Base-by-base conservation (phyloP, 2,888 invertebrate genomes). In the Nomada goodeniana region DNA sequence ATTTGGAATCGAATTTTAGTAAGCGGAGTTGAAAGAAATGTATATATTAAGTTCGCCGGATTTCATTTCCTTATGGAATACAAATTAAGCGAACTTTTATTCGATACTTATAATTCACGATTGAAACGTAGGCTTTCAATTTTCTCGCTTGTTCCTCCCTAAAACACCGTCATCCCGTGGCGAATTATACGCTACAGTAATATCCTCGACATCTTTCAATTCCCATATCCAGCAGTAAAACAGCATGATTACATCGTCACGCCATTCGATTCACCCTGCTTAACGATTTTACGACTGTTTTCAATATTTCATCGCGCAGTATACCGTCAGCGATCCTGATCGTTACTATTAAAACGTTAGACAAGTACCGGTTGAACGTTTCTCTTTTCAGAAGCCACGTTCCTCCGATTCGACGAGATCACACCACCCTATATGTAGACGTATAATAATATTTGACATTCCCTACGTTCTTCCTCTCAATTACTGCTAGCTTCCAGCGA, bases 231-330 rank as follows among this genome's bases (percentile, higher is more conserved):
- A 36, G 13, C 50, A 59, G 18, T 44, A 15, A n/a, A 13, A 5
- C 60, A n/a, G 11, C 47, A 20, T 15, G 29, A 73, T 42, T 36
- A 60, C 29, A 61, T 61, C 42, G 44, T 0, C 26, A 68, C 20
- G 55, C 20, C 50, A 47, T 53, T 29, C 53, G 65, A 65, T 77
- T 74, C 67, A 74, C 77, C 36, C 61, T 36, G 44, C 15, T 53
- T 67, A 15, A 15, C 53, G 3, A 47, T 55, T 77, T 74, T 74
- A 77, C 77, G 67, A 77, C 59, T 74, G 67, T 77, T 36, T 67
- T 61, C 59, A 55, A 47, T 67, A 67, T 55, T 78, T 68, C 50
- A 63, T 55, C 57, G 18, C 36, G 5, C 13, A 18, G 36, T n/a
- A 26, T 60, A 15, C 9, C 36, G 47, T 55, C 55, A 42, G 23